A percentile compares a stretch with the other conserved stretches of the same genome.
phyloP scores from a whole-genome alignment of 2,888 invertebrate species.

The Artemia sinica region DNA sequence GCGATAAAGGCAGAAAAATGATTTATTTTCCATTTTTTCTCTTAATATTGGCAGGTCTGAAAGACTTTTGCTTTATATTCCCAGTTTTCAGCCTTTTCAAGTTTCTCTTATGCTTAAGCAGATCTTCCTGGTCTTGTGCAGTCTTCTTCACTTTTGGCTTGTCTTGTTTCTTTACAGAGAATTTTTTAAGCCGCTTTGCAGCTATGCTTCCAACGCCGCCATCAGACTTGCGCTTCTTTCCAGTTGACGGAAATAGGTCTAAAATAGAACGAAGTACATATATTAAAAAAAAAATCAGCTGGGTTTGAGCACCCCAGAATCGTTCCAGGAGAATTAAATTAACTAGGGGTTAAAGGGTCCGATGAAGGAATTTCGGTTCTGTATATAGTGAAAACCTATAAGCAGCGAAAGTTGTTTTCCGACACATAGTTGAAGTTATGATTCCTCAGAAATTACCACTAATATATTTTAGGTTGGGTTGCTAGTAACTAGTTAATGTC shows the following conservation, averaged over 20 bases:
- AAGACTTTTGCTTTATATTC: neutral
- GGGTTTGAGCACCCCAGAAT: too few species aligned
- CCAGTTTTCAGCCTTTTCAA: neutral
- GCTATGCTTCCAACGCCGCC: neutral
- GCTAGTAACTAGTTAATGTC: too few species aligned
- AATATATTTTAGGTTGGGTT: too few species aligned
- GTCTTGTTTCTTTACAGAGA: neutral
- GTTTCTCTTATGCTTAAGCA: conserved; percentile 5
- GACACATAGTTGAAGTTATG: too few species aligned
- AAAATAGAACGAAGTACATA: neutral
- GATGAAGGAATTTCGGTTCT: too few species aligned
- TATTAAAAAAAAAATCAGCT: neutral
- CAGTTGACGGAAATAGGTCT: neutral
- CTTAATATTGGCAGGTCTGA: neutral
- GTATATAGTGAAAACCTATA: too few species aligned
- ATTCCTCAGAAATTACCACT: too few species aligned
- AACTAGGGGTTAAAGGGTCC: too few species aligned
- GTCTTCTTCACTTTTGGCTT: neutral
- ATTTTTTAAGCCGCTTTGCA: conserved; percentile 1
- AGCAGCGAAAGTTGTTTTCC: too few species aligned
- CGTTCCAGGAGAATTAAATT: too few species aligned
- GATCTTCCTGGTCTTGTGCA: neutral
- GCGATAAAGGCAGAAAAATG: too few species aligned
- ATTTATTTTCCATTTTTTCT: neutral
- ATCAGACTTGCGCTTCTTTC: conserved; percentile 7